Percentiles rank a stretch among this genome's conserved stretches.
These are phyloP conservation scores for Typhlichthys subterraneus DNA, from an alignment of 2,797 vertebrate species.

Conservation along the genomic window DNA sequence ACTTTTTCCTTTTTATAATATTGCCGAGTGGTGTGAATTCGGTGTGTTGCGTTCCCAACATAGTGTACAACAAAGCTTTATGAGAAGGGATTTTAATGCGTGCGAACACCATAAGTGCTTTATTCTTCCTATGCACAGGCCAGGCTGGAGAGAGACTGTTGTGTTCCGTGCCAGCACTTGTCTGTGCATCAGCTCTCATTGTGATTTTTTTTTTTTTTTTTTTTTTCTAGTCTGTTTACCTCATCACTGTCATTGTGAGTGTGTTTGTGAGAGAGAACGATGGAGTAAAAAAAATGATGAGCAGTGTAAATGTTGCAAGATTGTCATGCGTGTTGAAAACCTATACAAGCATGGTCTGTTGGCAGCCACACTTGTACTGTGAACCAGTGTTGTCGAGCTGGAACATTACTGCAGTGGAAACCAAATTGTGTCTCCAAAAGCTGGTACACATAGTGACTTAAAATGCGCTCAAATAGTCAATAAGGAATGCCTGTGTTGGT, in stretches of 20 bases:
- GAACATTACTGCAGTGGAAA: conserved; percentile 21
- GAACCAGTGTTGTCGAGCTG: conserved; percentile 23
- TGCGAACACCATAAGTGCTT: conserved; percentile 99
- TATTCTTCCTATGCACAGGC: conserved; percentile 99
- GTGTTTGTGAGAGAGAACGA: conserved; percentile 32
- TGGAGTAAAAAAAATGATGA: not conserved
- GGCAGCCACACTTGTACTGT: conserved; percentile 51
- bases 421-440: conserved; percentile 26
- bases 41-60: conserved; percentile 61
- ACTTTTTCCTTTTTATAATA: conserved; percentile 47
- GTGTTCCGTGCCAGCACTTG: conserved; percentile 90
- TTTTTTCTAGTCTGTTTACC: conserved; percentile 54
- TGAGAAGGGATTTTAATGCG: conserved; percentile 84
- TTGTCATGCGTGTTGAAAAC: conserved; percentile 38
- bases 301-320: conserved; percentile 28
- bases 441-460: conserved; percentile 63
- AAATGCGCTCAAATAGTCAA: conserved; percentile 33
- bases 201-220: conserved; percentile 47
- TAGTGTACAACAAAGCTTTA: conserved; percentile 82
- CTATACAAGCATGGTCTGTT: conserved; percentile 36
- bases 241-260: conserved; percentile 62
- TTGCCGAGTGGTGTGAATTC: conserved; percentile 45
- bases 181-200: conserved; percentile 87
- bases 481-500: conserved; percentile 33
- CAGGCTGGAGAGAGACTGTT: conserved; percentile 90